Base-by-base conservation (phyloP, 2,797 vertebrate genomes). In the Alosa sapidissima region DNA sequence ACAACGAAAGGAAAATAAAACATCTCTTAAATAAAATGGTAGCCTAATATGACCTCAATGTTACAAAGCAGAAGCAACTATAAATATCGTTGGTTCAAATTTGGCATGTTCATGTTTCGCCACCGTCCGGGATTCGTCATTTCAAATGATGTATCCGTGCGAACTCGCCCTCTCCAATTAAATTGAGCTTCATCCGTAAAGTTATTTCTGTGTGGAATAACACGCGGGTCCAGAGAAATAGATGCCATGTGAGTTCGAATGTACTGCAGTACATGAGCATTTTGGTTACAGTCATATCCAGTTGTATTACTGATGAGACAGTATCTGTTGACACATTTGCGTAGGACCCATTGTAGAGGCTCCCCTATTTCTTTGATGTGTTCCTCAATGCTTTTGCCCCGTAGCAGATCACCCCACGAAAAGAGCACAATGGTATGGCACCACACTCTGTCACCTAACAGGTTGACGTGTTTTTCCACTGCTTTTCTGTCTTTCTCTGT, bases 401-500 rank as follows among this genome's bases (percentile, higher is more conserved):
- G 88, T 81, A 94, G 89, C 54, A 88, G 81, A 4, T 85, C 87
- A 24, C 85, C 89, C 11, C 89, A 91, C 3, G 92, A 92, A 82
- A 93, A 93, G 85, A 94, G 14, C 84, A 92, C 89, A 60, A 88
- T 75, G 0, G 88, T 87, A 2, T 33, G 81, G 0, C 87, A 68
- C 92, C 93, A 94, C 1, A 88, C 81, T 0, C 8, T 19, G 0
- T 28, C 16, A 7, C 91, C 89, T 45, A 93, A 41, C 1, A 91
- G 3, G 0, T 83, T 3, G 9, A 93, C 14, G 81, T 91, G 78
- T 24, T 47, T 82, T 83, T 93, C 93, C 81, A 90, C 49, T 0
- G 87, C 88, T 2, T 5, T 52, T 28, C 87, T 78, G 85, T 93
- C 90, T 3, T 82, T 89, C 81, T 91, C 89, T 3, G 13, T 62